Base-by-base conservation (phyloP, 2,888 invertebrate genomes). In the Argynnis bischoffii region DNA sequence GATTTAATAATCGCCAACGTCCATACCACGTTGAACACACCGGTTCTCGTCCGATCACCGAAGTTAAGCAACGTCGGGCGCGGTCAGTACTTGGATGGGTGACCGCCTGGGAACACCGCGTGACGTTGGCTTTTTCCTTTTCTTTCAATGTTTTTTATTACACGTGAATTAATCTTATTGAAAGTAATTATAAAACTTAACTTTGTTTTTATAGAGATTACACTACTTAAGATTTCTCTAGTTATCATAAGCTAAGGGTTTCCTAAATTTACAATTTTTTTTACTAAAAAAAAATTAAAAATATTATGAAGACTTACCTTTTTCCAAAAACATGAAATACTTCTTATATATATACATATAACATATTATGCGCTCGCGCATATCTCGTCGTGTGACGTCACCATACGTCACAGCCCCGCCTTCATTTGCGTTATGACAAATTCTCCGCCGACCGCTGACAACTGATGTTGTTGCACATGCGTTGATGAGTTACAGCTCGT, bases 71-170 rank as follows among this genome's bases (percentile, higher is more conserved):
- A 79, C 79, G 77, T 82, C 78, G 81, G 81, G 81, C 79, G 81
- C 75, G 78, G 79, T 81, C 78, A 81, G 81, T 81, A 80, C 83
- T 83, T 84, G 83, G 84, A 86, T 83, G 82, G 83, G 82, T 83
- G 81, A 83, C 82, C 83, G 81, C 83, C 80, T 83, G 82, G 83
- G 82, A 83, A 83, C 81, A 83, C 82, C 79, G 75, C 81, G 83
- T 82, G 79, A 75, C 77, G 84, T 85, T 83, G 83, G 81, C 81
- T 77, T 80, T 79, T 35, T 35, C 1, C 35, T 6, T 35, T 35
- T 41, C 11, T 41, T 41, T 41, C 8, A 35, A 41, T 11, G 2
- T 41, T 11, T 35, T 41, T 41, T 8, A 3, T 41, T 2, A 41
- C 11, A 3, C 11, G 11, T 11, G 11, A 1, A 11, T 41, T 41